Percentiles rank a stretch among this genome's conserved stretches.
phyloP scores from a whole-genome alignment of 2,797 vertebrate species.

The Peromyscus eremicus region DNA sequence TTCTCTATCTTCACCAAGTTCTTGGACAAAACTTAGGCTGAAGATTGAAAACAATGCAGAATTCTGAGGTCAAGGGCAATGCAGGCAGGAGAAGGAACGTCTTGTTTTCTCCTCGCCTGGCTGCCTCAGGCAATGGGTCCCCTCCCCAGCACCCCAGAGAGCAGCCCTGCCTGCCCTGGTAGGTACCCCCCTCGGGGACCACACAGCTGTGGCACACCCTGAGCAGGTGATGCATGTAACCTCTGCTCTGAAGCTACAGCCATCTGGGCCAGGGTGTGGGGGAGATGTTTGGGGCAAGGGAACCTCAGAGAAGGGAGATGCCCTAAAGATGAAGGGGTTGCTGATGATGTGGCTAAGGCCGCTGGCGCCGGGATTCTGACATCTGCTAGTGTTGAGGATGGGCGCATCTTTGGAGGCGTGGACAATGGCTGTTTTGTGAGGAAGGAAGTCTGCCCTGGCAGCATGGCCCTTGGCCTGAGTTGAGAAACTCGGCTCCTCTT shows the following conservation, averaged over 20 bases:
- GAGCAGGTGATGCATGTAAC: conserved; percentile 50
- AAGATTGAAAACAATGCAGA: conserved; percentile 84
- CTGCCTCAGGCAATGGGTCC: neutral
- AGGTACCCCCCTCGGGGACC: conserved; percentile 58
- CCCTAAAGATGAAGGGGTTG: neutral
- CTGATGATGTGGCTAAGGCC: neutral
- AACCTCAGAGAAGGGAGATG: neutral
- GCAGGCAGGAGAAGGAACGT: conserved; percentile 75
- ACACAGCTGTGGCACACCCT: conserved; percentile 38
- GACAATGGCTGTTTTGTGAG: conserved; percentile 69
- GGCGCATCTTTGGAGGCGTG: neutral
- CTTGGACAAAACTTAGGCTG: conserved; percentile 80
- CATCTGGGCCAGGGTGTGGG: neutral
- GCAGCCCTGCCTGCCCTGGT: conserved; percentile 32
- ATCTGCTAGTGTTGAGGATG: neutral
- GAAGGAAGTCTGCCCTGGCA: conserved; percentile 4
- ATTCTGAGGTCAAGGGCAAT: conserved; percentile 20
- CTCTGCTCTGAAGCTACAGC: neutral
- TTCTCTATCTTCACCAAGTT: conserved; percentile 83
- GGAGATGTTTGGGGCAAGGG: neutral
- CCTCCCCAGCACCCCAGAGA: conserved; percentile 28
- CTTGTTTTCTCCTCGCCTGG: conserved; percentile 74
- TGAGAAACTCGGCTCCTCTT: conserved; percentile 43
- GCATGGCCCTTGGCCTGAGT: neutral
- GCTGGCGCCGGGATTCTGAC: neutral